Base-by-base conservation (phyloP, 2,888 invertebrate species). In the Ormyrus nitidulus region DNA sequence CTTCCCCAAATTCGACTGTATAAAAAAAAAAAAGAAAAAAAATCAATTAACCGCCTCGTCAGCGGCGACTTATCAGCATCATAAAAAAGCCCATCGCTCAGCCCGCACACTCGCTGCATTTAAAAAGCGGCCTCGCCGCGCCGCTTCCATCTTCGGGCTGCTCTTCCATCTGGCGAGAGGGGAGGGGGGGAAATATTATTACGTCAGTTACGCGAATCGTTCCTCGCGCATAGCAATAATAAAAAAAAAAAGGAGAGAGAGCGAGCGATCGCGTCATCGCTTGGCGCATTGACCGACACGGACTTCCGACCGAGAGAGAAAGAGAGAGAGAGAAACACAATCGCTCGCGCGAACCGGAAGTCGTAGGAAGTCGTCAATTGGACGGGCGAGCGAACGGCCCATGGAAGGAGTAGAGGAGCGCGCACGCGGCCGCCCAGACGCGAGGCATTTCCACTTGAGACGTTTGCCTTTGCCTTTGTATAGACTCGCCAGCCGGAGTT, bases 291-390 rank as follows among this genome's bases (percentile, higher is more conserved):
- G 71, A 71, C 77, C 70, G 44, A 8, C 44, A 9, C 6, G 46
- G 44, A 79, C 79, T 75, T 75, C 79, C 79, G 75, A 75, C 72
- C 13, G 46, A 10, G 62, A 65, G 62, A 58, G 59, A 62, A 8
- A 51, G 54, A 62, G 46, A 58, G 59, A 62, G 11, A 51, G 54
- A 62, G 19, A 19, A 19, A 9, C 8, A 34, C 61, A 61, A 49
- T 73, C 54, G 48, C 69, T 56, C 77, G 54, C 62, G 64, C 66
- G 65, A 85, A 84, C 83, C 88, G 88, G 87, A 88, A 88, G 86
- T 87, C 87, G 87, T 88, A 87, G 87, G 88, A 88, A 87, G 88
- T 84, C 83, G 85, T 83, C 87, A 86, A 87, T 87, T 88, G 86
- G 75, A 59, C 72, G 81, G 9, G 11, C 51, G 46, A 46, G 7